Base-by-base conservation (phyloP, 1,140 invertebrate genomes). In the Polyergus mexicanus region DNA sequence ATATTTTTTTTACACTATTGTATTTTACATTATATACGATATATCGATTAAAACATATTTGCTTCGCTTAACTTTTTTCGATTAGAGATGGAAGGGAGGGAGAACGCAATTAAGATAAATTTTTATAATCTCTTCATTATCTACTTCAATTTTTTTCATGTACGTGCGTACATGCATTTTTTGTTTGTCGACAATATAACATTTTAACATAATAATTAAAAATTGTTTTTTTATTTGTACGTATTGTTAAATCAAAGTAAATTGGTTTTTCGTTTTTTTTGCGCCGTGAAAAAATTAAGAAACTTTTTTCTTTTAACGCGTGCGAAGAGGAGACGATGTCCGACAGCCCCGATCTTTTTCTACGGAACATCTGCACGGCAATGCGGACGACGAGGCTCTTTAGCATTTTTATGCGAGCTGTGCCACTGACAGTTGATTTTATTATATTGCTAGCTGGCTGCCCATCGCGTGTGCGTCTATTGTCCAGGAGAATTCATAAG, bases 381-480 rank as follows among this genome's bases (percentile, higher is more conserved):
- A 89, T 86, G 86, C 75, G 77, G 89, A 86, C 62, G 84, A 62
- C 68, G 62, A 78, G 60, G 86, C 93, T 94, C 90, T 92, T 94
- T 94, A 95, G 94, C 94, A 95, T 94, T 95, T 95, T 95, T 95
- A 95, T 95, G 94, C 89, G 90, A 90, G 90, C 94, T 94, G 13
- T 51, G 94, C 92, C 86, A 93, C 93, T 95, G 94, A 95, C 94
- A 95, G 91, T 95, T 94, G 94, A 94, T 95, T 95, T 95, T 95
- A 95, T 95, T 95, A 94, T 93, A 93, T 93, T 86, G 90, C 92
- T 91, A 90, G 84, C 89, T 88, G 87, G 88, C 91, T 93, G 92
- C 91, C 92, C 92, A 92, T 91, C 92, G 47, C 16, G 47, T 4
- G 47, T 4, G 16, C 47, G 93, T 94, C 91, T 92, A 90, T 91